These are phyloP conservation scores for Schizaphis graminum DNA, from an alignment of 2,888 invertebrate genomes.

Conservation along the genomic window DNA sequence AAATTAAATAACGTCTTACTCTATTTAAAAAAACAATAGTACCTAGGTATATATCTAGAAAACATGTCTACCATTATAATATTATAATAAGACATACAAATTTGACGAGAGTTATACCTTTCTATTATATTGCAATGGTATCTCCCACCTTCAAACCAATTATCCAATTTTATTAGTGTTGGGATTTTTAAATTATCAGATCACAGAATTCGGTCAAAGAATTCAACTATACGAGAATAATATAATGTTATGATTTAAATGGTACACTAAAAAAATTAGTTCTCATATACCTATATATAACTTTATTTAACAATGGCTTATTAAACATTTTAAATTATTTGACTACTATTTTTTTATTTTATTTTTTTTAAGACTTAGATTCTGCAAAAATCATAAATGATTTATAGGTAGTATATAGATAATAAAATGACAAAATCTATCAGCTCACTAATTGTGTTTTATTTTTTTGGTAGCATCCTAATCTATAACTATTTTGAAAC, in stretches of 20 bases:
- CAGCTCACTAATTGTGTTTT: not conserved
- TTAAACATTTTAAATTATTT: not conserved
- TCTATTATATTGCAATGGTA: constrained; percentile 3
- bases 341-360: not conserved
- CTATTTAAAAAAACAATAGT: not conserved
- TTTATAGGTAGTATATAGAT: not conserved
- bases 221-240: not conserved
- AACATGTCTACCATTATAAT: not conserved
- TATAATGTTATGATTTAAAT: not conserved
- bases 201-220: not conserved
- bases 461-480: not conserved
- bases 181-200: not conserved
- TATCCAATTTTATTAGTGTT: not conserved
- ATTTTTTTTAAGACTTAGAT: not conserved
- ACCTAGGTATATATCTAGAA: not conserved
- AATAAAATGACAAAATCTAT: not conserved
- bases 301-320: not conserved
- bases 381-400: not conserved
- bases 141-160: not conserved
- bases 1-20: not conserved
- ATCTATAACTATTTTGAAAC: not conserved
- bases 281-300: not conserved
- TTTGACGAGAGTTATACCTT: not conserved
- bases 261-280: not conserved
- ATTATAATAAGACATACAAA: not conserved